Conservation (phyloP, 2,888 invertebrate species). For the Venusia cambrica region DNA sequence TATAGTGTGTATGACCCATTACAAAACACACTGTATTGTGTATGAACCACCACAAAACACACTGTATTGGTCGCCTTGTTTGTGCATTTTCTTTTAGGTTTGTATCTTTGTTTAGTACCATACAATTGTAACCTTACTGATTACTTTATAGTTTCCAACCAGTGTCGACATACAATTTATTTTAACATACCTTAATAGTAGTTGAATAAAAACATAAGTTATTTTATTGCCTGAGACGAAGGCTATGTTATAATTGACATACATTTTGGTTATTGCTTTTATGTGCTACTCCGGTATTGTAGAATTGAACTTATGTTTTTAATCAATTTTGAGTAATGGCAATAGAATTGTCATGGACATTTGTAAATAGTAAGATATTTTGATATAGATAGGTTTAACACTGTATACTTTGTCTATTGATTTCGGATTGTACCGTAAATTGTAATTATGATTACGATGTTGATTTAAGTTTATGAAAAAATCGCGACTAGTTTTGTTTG, state of each 20-base stretch:
- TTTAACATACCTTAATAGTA: constrained; percentile 31
- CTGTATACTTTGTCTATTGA: constrained; percentile 53
- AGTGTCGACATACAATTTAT: constrained; percentile 34
- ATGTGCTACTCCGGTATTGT: constrained; percentile 20
- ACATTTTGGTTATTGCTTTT: constrained; percentile 16
- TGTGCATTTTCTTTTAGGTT: constrained; percentile 77
- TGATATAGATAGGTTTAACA: constrained; percentile 46
- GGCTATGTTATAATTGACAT: constrained; percentile 13
- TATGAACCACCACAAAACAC: constrained; percentile 61
- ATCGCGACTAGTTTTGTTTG: constrained; percentile 75
- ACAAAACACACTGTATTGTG: constrained; percentile 60
- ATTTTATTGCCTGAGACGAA: constrained; percentile 21
- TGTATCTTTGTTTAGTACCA: constrained; percentile 49
- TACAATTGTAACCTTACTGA: constrained; percentile 38
- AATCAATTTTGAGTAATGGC: constrained; percentile 24
- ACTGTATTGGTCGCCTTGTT: constrained; percentile 64
- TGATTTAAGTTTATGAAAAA: constrained; percentile 50
- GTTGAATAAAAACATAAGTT: constrained; percentile 27
- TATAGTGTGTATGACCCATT: constrained; percentile 57
- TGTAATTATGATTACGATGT: constrained; percentile 44
- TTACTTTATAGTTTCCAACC: constrained; percentile 36
- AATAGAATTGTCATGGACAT: constrained; percentile 33
- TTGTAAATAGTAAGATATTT: constrained; percentile 56
- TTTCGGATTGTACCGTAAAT: constrained; percentile 50
- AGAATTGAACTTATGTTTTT: constrained; percentile 29